A percentile compares a stretch with the other conserved stretches of the same genome.
These are phyloP conservation scores for Diploptera punctata DNA, from an alignment of 2,888 invertebrate species.

Conservation along the genomic window DNA sequence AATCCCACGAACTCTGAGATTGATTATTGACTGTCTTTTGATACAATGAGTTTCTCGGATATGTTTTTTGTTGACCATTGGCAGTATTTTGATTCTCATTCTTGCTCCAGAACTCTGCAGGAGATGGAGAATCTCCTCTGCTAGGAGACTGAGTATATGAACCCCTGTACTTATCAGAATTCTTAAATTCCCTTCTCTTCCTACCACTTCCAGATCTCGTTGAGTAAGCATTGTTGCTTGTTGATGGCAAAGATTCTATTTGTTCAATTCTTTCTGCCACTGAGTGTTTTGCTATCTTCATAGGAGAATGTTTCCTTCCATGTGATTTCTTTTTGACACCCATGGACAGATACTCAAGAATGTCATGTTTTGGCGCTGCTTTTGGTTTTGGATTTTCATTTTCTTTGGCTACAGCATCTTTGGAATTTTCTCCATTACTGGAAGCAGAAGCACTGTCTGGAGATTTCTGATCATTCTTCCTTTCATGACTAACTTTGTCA, in stretches of 20 bases:
- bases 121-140: constrained; percentile 6
- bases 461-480: neutral
- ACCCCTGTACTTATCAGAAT: neutral
- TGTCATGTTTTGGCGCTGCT: constrained; percentile 66
- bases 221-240: constrained; percentile 46
- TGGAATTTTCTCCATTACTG: neutral
- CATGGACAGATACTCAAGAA: constrained; percentile 75
- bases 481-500: neutral
- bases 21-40: constrained; percentile 32
- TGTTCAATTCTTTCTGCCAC: constrained; percentile 51
- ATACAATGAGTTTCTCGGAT: neutral
- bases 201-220: constrained; percentile 69
- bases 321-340: constrained; percentile 71
- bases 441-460: neutral
- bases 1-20: constrained; percentile 41
- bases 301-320: constrained; percentile 63
- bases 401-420: constrained; percentile 8
- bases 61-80: neutral
- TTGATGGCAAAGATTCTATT: constrained; percentile 65
- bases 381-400: neutral
- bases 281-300: constrained; percentile 59
- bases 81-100: neutral
- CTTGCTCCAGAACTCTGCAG: neutral
- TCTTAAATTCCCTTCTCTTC: constrained; percentile 32
- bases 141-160: constrained; percentile 3